A percentile compares a stretch with the other conserved stretches of the same genome.
phyloP scores from a whole-genome alignment of 2,797 vertebrate genomes.

The Delichon dasypus region DNA sequence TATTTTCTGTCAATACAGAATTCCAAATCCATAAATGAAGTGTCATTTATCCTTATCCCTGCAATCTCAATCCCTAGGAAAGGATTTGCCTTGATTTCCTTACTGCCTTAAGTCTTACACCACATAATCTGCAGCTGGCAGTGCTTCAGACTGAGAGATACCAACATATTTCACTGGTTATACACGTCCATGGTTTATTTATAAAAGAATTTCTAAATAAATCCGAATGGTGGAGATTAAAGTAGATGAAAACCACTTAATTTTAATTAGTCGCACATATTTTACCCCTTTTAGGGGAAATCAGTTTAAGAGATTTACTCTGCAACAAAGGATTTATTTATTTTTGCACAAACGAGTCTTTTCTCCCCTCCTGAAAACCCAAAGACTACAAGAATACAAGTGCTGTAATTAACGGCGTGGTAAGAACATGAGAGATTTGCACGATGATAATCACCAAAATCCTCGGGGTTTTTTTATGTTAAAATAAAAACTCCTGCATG shows the following conservation, averaged over 20 bases:
- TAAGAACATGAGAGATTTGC: background rate
- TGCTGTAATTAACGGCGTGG: background rate
- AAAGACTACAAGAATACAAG: slow-evolving; percentile 12
- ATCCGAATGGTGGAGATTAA: background rate
- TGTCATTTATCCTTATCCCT: background rate
- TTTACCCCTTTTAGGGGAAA: background rate
- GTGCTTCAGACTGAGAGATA: background rate
- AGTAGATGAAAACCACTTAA: slow-evolving; percentile 12
- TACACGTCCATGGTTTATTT: background rate
- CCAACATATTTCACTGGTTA: background rate
- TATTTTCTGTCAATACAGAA: background rate
- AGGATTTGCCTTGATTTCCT: slow-evolving; percentile 21
- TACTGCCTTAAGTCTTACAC: background rate
- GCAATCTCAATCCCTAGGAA: background rate
- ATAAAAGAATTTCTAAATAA: background rate
- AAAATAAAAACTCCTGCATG: background rate
- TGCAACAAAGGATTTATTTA: background rate
- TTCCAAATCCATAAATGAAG: background rate
- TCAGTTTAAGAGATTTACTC: background rate
- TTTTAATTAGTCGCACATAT: slow-evolving; percentile 27
- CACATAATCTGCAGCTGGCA: slow-evolving; percentile 13
- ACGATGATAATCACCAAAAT: background rate
- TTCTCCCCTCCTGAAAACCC: background rate
- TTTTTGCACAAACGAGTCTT: background rate
- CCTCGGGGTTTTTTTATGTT: background rate